phyloP scores from a whole-genome alignment of 2,113 vertebrate genomes.

The Rhinoptilus africanus region DNA sequence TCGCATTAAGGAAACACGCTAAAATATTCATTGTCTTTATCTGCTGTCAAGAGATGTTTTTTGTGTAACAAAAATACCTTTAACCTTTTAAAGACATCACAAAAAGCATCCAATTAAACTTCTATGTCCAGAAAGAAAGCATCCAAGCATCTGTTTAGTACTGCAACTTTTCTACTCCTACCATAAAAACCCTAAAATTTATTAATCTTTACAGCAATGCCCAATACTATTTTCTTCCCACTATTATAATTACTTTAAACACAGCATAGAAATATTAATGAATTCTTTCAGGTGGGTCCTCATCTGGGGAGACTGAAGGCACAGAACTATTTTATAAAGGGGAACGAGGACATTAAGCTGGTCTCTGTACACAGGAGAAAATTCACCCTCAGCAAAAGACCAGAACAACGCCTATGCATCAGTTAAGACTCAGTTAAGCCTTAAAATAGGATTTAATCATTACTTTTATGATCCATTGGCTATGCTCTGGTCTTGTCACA shows the following conservation, averaged over 20 bases:
- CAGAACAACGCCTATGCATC: not conserved
- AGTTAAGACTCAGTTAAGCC: not conserved
- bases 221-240: not conserved
- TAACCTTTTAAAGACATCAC: not conserved
- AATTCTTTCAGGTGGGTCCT: not conserved
- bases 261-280: not conserved
- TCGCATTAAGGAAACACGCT: not conserved
- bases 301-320: not conserved
- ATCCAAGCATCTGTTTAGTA: not conserved
- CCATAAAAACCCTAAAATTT: not conserved
- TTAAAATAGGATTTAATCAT: not conserved
- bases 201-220: not conserved
- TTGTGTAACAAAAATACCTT: conserved; percentile 2
- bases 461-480: not conserved
- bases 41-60: not conserved
- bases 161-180: not conserved
- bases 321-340: not conserved
- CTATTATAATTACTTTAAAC: not conserved
- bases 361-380: not conserved
- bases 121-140: not conserved
- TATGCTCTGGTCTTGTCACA: not conserved
- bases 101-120: not conserved
- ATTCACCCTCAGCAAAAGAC: not conserved
- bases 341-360: not conserved
- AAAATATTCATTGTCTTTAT: conserved; percentile 27